phyloP scores from a whole-genome alignment of 2,888 invertebrate genomes.

The Nebria brevicollis region DNA sequence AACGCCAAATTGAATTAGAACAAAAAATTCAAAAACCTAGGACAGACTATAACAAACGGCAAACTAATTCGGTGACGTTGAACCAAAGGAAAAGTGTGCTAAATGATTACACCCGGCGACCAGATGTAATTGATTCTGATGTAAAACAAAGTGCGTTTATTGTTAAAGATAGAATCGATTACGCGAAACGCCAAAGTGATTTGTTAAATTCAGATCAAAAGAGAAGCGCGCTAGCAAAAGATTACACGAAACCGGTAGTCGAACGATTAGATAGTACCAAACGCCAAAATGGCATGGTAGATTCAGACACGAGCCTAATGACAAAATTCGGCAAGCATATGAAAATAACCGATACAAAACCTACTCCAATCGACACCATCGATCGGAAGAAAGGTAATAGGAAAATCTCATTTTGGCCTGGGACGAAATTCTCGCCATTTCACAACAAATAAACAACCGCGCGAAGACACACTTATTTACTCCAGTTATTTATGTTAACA shows the following conservation, averaged over 20 bases:
- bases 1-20: constrained; percentile 19
- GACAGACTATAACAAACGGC: background rate
- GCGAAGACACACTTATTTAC: constrained; percentile 17
- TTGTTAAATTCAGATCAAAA: constrained; percentile 7
- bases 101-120: background rate
- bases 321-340: constrained; percentile 35
- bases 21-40: background rate
- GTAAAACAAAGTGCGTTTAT: background rate
- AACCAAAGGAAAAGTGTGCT: background rate
- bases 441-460: constrained; percentile 49
- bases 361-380: constrained; percentile 40
- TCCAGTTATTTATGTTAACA: constrained; percentile 12
- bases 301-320: constrained; percentile 21
- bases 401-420: constrained; percentile 80
- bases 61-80: background rate
- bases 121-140: background rate
- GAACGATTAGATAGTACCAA: constrained; percentile 2
- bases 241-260: background rate
- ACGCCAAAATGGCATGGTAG: background rate
- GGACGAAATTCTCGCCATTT: constrained; percentile 69
- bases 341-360: constrained; percentile 42
- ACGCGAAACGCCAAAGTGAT: too few species aligned
- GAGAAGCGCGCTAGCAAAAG: constrained; percentile 17
- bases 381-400: constrained; percentile 71
- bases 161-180: background rate